phyloP scores from a whole-genome alignment of 2,888 invertebrate species.

The Syritta pipiens region DNA sequence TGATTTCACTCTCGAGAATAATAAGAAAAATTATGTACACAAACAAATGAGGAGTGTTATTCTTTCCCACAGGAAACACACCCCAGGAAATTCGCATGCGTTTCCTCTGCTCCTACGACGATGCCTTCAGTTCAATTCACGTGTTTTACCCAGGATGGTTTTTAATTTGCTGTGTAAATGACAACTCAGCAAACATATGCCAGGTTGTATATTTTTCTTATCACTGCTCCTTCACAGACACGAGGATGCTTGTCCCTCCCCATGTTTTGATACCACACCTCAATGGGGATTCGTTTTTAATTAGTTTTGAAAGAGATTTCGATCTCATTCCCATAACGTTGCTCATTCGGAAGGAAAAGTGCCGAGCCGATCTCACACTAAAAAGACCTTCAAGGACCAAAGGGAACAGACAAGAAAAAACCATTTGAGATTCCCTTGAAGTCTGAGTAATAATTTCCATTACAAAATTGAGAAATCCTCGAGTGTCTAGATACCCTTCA shows the following conservation, averaged over 20 bases:
- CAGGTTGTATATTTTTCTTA: background rate
- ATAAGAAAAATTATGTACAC: too few relatives aligned
- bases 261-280: too few relatives aligned
- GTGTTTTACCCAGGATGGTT: background rate
- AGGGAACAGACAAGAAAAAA: too few relatives aligned
- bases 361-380: background rate
- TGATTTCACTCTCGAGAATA: too few relatives aligned
- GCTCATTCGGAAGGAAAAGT: background rate
- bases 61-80: background rate
- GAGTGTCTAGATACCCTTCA: background rate
- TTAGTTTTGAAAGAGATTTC: constrained; percentile 3
- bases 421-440: background rate
- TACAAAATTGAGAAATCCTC: background rate
- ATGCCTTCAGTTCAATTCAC: background rate
- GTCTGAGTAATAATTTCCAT: too few relatives aligned
- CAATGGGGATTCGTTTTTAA: too few relatives aligned
- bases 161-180: constrained; percentile 7
- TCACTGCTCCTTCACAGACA: background rate
- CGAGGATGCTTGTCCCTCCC: too few relatives aligned
- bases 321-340: background rate
- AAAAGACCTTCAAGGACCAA: too few relatives aligned
- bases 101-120: too few relatives aligned
- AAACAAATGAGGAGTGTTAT: background rate
- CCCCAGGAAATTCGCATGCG: too few relatives aligned
- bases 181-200: background rate